Conservation (phyloP, 2,888 invertebrate species). For the Bombylius major region DNA sequence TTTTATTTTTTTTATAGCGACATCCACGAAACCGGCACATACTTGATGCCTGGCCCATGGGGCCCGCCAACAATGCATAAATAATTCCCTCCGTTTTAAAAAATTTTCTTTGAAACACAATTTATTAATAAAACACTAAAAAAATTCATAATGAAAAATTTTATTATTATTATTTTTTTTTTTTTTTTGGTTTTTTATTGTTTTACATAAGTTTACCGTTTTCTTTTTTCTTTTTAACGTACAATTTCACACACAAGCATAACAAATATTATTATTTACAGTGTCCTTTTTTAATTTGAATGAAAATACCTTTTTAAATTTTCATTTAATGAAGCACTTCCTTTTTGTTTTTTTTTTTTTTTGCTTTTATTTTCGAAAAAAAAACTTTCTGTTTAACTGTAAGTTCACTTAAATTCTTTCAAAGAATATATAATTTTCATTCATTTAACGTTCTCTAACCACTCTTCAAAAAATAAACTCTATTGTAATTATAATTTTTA, state of each 20-base stretch:
- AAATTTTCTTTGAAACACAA: constrained; percentile 9
- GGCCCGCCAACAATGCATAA: constrained; percentile 38
- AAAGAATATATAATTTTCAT: background rate
- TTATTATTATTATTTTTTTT: background rate
- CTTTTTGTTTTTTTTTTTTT: too few relatives aligned
- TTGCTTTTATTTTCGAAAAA: too few relatives aligned
- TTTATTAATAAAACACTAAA: background rate
- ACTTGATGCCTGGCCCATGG: constrained; percentile 69
- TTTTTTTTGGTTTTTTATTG: background rate
- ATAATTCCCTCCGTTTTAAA: constrained; percentile 38
- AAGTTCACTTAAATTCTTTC: too few relatives aligned
- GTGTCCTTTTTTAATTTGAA: too few relatives aligned
- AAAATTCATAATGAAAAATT: constrained; percentile 1
- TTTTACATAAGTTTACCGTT: too few relatives aligned
- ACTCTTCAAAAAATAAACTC: background rate
- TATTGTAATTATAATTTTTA: background rate
- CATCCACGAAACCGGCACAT: constrained; percentile 71
- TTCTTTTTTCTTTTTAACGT: too few relatives aligned
- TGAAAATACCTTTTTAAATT: too few relatives aligned
- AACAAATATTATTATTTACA: too few relatives aligned
- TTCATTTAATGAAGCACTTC: too few relatives aligned
- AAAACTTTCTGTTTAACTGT: too few relatives aligned
- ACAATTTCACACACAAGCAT: too few relatives aligned
- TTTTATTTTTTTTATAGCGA: constrained; percentile 62
- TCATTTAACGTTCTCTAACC: background rate